Evolutionary conservation across 2,797 vertebrate species (phyloP), one percentile per base, ranked within the genome.

Genomic region (Sebastolobus alascanus): DNA sequence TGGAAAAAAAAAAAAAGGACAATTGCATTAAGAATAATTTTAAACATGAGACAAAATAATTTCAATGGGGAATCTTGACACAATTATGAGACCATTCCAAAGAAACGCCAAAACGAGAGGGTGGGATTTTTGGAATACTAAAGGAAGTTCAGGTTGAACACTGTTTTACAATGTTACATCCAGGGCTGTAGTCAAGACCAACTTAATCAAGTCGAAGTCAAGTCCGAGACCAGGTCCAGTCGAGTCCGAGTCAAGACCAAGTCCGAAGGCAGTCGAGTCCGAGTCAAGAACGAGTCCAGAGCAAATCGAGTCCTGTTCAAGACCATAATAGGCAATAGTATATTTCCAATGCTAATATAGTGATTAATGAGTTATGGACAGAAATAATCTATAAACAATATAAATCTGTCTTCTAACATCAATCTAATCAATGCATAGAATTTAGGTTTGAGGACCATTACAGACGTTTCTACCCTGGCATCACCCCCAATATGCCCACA

Each of bases 1-100:
- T 93, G 73, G 18, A 61, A 64, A 69, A 31, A 22, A n/a, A 58
- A 25, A 60, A 22, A n/a, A 58, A 25, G 11, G 13, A 72, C 79
- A 72, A 38, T 0, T 18, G 3, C 3, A 84, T 79, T 4, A 83
- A 52, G 13, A 35, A 52, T 9, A 29, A 25, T 2, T 29, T 27
- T 6, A 58, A 25, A 38, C 7, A 22, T n/a, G 6, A 3, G 55
- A 69, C 12, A 63, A 60, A 60, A 68, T 1, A 5, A 64, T 4
- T 9, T 2, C 14, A 12, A 61, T 9, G 13, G 7, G 9, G 18
- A n/a, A 60, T 35, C 35, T 37, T 60, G 35, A 31, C 22, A 60
- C 3, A 61, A 52, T 65, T 20, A 76, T 35, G 1, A 60, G 16
- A 52, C 9, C 5, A 60, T 38, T 33, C 8, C 22, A 60, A 72